phyloP scores from a whole-genome alignment of 1,140 invertebrate genomes.

The Holotrichia oblita region DNA sequence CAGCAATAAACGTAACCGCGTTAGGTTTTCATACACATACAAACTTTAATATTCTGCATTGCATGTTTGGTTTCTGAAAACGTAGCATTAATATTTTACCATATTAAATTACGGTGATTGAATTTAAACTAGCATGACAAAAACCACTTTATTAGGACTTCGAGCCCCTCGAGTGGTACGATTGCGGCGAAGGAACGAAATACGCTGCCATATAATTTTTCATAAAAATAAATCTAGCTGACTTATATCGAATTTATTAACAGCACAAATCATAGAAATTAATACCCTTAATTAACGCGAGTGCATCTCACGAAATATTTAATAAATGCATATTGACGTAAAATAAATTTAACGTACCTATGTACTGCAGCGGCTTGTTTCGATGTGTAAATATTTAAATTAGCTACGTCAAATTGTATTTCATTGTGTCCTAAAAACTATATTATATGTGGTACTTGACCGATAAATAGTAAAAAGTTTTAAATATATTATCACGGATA shows the following conservation, averaged over 20 bases:
- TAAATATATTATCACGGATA: too few relatives aligned
- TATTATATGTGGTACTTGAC: too few relatives aligned
- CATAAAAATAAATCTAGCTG: constrained; percentile 8
- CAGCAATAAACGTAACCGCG: neutral
- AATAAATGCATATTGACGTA: neutral
- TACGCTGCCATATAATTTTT: constrained; percentile 3
- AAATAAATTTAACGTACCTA: neutral
- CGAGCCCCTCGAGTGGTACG: constrained; percentile 9
- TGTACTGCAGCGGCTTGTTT: neutral
- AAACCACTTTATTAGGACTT: constrained; percentile 17
- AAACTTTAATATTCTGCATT: neutral
- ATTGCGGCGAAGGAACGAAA: neutral
- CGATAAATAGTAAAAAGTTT: too few relatives aligned
- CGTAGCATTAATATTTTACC: neutral
- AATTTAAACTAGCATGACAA: constrained; percentile 21
- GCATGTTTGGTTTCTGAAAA: constrained; percentile 2
- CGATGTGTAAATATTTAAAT: constrained; percentile 21
- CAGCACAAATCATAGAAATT: constrained; percentile 8
- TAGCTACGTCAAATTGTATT: neutral
- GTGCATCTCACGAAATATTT: neutral
- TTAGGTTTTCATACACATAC: neutral
- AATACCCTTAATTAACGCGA: constrained; percentile 8
- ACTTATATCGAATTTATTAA: constrained; percentile 18
- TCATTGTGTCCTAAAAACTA: neutral
- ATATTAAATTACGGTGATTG: constrained; percentile 8